Evolutionary conservation across 2,113 vertebrate genomes (phyloP).

Genomic region (Octodon degus): DNA sequence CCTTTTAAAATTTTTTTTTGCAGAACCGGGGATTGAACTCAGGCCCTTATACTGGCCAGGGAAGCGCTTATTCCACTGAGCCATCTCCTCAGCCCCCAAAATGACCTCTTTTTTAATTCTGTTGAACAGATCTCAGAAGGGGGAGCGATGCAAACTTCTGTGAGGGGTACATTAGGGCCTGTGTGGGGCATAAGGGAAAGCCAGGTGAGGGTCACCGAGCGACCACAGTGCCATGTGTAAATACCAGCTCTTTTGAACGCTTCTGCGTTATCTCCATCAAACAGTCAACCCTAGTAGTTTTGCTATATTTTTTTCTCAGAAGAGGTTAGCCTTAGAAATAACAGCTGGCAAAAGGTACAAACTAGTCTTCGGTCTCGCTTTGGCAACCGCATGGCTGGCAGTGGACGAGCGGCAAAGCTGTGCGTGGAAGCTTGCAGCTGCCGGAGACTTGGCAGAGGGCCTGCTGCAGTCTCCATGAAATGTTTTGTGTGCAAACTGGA

Average conservation of each 20-base stretch:
- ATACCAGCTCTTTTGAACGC: neutral
- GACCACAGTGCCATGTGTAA: neutral
- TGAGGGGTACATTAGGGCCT: neutral
- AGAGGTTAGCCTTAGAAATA: constrained; percentile 55
- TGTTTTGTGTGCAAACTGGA: neutral
- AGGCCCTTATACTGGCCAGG: too few species aligned
- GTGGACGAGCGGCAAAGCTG: neutral
- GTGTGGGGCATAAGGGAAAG: neutral
- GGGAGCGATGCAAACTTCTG: neutral
- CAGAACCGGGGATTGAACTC: too few species aligned
- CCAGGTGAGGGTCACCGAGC: neutral
- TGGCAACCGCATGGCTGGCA: constrained; percentile 48
- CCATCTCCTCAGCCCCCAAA: neutral
- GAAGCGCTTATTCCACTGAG: too few species aligned
- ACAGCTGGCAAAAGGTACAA: constrained; percentile 58
- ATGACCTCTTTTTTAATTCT: neutral
- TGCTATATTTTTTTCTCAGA: constrained; percentile 49
- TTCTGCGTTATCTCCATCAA: constrained; percentile 22
- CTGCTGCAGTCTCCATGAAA: neutral
- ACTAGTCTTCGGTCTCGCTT: constrained; percentile 55
- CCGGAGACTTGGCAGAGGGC: neutral
- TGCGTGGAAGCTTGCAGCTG: neutral
- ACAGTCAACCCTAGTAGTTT: constrained; percentile 39
- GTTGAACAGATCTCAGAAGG: neutral
- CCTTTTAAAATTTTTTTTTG: neutral